These are phyloP conservation scores for Coilia nasus DNA, from an alignment of 2,797 vertebrate species.

Conservation along the genomic window DNA sequence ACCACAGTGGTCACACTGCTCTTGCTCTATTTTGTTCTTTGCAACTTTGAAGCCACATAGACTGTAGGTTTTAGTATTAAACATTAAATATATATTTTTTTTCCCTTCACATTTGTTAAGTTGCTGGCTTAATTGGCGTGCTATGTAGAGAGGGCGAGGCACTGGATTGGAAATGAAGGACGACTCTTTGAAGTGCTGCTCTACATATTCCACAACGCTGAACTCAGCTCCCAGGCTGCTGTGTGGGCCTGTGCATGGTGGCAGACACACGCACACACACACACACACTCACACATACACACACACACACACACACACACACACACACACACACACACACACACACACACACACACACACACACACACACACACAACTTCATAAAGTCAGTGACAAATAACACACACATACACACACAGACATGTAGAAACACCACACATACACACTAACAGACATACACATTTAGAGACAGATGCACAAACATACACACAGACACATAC, in stretches of 20 bases:
- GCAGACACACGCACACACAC: conserved; percentile 41
- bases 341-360: conserved; percentile 21
- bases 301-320: conserved; percentile 44
- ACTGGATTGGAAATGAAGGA: conserved; percentile 76
- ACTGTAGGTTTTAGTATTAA: neutral
- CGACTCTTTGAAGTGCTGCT: conserved; percentile 76
- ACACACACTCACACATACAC: conserved; percentile 42
- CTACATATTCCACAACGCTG: conserved; percentile 63
- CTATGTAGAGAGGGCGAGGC: conserved; percentile 67
- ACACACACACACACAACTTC: neutral
- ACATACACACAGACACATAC: conserved; percentile 15
- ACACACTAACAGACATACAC: conserved; percentile 23
- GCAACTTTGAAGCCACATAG: neutral
- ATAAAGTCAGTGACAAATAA: conserved; percentile 23
- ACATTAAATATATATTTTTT: neutral
- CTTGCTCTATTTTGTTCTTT: conserved; percentile 6
- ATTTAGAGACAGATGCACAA: neutral
- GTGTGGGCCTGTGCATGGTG: conserved; percentile 61
- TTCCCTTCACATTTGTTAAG: neutral
- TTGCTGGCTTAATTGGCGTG: conserved; percentile 68
- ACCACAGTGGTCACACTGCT: neutral
- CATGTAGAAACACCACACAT: conserved; percentile 23
- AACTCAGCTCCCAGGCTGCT: conserved; percentile 65
- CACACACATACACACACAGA: conserved; percentile 20
- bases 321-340: conserved; percentile 34